Base-by-base conservation (phyloP, 1,140 invertebrate genomes). In the Phenacoccus solenopsis region DNA sequence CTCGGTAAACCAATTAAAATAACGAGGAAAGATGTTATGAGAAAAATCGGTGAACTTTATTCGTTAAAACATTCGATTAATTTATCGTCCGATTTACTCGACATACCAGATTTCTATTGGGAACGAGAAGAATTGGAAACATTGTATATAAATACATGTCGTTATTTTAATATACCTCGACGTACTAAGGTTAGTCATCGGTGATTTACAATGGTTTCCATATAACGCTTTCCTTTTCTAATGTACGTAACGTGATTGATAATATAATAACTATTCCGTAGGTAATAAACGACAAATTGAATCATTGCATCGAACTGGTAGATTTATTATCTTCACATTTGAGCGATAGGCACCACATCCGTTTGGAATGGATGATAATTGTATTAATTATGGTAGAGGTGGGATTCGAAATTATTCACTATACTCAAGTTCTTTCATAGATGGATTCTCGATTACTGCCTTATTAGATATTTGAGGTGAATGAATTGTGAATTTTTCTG, bases 51-150 rank as follows among this genome's bases (percentile, higher is more conserved):
- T 0, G 90, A 96, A 83, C 77, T 98, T 13, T 96, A 95, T 78
- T 87, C 90, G 1, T 80, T 98, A 24, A 82, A 92, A 38, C 94
- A 98, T 80, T 82, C 88, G 1, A 88, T 98, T 9, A 98, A 96
- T 79, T 82, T 98, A 61, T 92, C 91, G 72, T 97, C 94, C 0
- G 94, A 98, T 80, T 81, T 97, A 7, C 78, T 98, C 49, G 94
- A 97, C 78, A 93, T 90, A 0, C 95, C 96, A 0, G 96, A 98
- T 80, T 97, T 97, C 79, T 98, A 98, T 78, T 98, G 96, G 95
- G 94, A 98, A 74, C 84, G 91, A 68, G 91, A 96, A 75, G 82
- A 90, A 38, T 81, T 97, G 4, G 94, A 96, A 82, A 80, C 76
- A 0, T 79, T 97, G 0, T 98, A 95, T 77, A 82, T 86, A 67